phyloP scores from a whole-genome alignment of 2,888 invertebrate genomes.

The Drosophila mercatorum region DNA sequence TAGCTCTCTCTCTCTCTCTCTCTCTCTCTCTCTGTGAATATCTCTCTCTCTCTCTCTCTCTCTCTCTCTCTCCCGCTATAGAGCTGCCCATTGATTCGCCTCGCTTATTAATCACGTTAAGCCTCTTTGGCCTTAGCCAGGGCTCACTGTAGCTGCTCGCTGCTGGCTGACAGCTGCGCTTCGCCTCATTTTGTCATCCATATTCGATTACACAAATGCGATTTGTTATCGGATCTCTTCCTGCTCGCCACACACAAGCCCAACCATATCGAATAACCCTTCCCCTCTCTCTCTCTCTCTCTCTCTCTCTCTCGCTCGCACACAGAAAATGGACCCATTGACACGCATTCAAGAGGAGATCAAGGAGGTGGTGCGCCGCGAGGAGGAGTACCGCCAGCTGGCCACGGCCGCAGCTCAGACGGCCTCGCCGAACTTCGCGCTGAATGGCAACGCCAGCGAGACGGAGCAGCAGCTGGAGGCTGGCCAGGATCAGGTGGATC shows the following conservation, averaged over 20 bases:
- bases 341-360: slow-evolving; percentile 95
- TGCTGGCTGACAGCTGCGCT: slow-evolving; percentile 15
- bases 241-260: slow-evolving; percentile 24
- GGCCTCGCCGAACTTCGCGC: slow-evolving; percentile 32
- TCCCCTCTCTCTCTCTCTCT: not conserved
- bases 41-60: not conserved
- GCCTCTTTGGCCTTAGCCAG: not conserved
- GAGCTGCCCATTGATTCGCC: not conserved
- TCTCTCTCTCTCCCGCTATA: no score
- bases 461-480: slow-evolving; percentile 34
- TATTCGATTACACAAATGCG: slow-evolving; percentile 56
- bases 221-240: slow-evolving; percentile 52
- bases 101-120: not conserved
- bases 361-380: slow-evolving; percentile 92
- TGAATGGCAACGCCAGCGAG: slow-evolving; percentile 30
- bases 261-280: slow-evolving; percentile 11
- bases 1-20: no score
- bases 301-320: slow-evolving; percentile 81
- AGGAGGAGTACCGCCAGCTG: slow-evolving; percentile 89
- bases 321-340: slow-evolving; percentile 89
- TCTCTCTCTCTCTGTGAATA: not conserved
- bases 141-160: slow-evolving; percentile 22
- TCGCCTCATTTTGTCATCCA: slow-evolving; percentile 29
- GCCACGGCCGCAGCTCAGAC: slow-evolving; percentile 74
- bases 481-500: slow-evolving; percentile 1